Percentiles rank a stretch among this genome's conserved stretches.
Evolutionary conservation across 2,888 invertebrate genomes (phyloP).

Genomic region (Pseudococcus viburni): DNA sequence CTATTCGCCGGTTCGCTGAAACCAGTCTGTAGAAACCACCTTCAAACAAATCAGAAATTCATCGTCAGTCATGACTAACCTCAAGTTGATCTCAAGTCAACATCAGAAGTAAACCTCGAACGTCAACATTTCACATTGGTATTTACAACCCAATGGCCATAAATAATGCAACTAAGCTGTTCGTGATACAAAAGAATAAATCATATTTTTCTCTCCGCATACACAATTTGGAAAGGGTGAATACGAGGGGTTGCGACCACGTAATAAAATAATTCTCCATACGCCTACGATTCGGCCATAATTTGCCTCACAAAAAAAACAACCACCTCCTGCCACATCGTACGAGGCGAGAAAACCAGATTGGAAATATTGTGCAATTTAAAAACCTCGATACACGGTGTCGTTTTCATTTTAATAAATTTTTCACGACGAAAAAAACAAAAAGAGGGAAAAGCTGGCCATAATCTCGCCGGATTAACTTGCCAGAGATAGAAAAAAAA

Average conservation of each 20-base stretch:
- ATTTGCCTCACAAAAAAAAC: neutral
- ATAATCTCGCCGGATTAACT: slow-evolving; percentile 1
- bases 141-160: neutral
- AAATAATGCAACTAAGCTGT: neutral
- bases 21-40: too few species aligned
- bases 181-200: slow-evolving; percentile 11
- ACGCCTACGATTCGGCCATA: neutral
- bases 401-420: slow-evolving; percentile 3
- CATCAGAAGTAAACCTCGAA: neutral
- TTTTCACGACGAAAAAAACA: neutral
- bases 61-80: neutral
- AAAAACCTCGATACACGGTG: neutral
- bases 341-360: neutral
- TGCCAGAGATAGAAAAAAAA: neutral
- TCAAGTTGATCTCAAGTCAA: neutral
- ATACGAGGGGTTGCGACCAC: neutral
- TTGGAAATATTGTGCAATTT: neutral
- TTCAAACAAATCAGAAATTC: neutral
- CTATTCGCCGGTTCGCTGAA: too few species aligned
- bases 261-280: neutral
- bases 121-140: neutral
- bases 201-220: neutral
- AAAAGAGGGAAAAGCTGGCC: neutral
- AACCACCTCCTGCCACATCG: neutral
- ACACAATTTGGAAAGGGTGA: neutral